These are phyloP conservation scores for Lepetodrilus schrolli DNA, from an alignment of 2,888 invertebrate genomes.

Conservation along the genomic window DNA sequence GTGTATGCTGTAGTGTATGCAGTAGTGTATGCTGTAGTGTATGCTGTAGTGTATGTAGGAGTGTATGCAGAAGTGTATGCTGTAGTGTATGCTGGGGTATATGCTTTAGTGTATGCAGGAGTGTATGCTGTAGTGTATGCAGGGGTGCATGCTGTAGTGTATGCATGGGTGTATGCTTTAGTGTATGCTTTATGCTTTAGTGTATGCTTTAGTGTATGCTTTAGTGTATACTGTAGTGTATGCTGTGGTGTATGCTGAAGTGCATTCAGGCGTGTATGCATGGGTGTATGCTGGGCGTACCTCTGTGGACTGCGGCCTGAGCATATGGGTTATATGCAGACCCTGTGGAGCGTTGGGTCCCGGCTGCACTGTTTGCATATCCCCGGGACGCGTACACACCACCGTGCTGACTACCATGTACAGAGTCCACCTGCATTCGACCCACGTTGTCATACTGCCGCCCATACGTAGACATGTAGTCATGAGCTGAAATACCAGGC, in stretches of 20 bases:
- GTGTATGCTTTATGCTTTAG: too few species aligned
- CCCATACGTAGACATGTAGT: constrained; percentile 59
- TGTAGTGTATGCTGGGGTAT: not conserved
- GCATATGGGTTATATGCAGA: constrained; percentile 11
- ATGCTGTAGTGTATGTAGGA: not conserved
- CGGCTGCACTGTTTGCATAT: not conserved
- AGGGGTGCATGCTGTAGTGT: not conserved
- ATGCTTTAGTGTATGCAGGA: too few species aligned
- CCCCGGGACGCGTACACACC: not conserved
- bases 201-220: not conserved
- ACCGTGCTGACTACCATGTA: constrained; percentile 37
- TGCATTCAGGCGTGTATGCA: not conserved
- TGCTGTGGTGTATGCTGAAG: too few species aligned
- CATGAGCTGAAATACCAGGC: too few species aligned
- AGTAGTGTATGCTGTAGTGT: not conserved
- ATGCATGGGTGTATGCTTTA: not conserved
- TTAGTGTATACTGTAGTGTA: not conserved
- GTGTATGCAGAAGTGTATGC: not conserved
- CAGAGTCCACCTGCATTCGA: constrained; percentile 53
- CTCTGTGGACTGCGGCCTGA: not conserved
- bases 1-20: too few species aligned
- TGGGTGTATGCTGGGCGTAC: not conserved
- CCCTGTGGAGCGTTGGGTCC: not conserved
- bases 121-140: not conserved
- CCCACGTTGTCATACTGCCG: constrained; percentile 63